These are phyloP conservation scores for Cetoscarus ocellatus DNA, from an alignment of 2,797 vertebrate genomes.

Conservation along the genomic window DNA sequence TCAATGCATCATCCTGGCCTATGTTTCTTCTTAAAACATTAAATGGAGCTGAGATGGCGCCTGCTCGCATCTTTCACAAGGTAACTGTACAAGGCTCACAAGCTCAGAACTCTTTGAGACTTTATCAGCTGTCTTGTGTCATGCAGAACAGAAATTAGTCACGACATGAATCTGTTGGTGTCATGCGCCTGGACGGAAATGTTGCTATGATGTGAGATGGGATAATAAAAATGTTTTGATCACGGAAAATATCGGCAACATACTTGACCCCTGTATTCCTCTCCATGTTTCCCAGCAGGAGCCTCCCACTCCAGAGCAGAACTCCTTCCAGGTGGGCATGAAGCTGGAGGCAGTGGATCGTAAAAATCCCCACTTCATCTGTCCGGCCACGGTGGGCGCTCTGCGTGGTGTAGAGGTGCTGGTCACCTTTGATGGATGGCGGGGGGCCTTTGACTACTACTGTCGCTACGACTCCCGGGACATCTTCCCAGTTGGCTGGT, in stretches of 20 bases:
- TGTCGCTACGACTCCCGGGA: constrained; percentile 98
- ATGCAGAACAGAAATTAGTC: too few species aligned
- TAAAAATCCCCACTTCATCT: constrained; percentile 99
- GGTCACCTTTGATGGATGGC: constrained; percentile 99
- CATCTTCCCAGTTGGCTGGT: constrained; percentile 99
- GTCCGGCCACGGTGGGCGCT: constrained; percentile 97
- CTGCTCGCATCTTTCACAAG: constrained; percentile 97
- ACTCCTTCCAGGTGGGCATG: constrained; percentile 98
- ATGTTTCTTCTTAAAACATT: constrained; percentile 99
- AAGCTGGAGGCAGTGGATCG: constrained; percentile 99
- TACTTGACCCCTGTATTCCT: constrained; percentile 33
- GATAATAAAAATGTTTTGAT: background rate
- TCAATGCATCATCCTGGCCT: constrained; percentile 99
- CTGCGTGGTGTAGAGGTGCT: constrained; percentile 96
- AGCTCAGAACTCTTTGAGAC: constrained; percentile 2
- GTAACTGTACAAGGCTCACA: constrained; percentile 81
- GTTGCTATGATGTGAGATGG: too few species aligned
- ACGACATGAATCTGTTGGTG: too few species aligned
- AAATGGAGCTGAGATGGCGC: constrained; percentile 99
- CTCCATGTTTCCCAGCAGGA: constrained; percentile 87
- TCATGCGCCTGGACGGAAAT: too few species aligned
- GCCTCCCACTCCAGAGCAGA: constrained; percentile 95
- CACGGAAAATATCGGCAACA: background rate
- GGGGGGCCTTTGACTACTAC: constrained; percentile 99
- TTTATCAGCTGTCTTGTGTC: background rate